These are phyloP conservation scores for Eleutherodactylus coqui DNA, from an alignment of 2,797 vertebrate species.

Conservation along the genomic window DNA sequence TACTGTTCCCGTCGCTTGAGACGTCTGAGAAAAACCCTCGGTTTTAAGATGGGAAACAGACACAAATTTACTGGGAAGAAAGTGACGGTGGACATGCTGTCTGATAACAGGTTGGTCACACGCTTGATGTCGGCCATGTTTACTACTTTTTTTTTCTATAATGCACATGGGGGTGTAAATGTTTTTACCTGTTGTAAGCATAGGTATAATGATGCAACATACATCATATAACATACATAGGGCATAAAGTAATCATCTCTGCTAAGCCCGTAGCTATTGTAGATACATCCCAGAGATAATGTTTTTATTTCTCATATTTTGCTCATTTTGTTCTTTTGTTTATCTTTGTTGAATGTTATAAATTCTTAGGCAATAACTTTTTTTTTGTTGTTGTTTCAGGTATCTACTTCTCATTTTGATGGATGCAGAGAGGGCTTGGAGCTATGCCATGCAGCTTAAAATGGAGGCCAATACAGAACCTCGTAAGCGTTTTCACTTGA, in stretches of 20 bases:
- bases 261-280: no score
- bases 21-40: conserved; percentile 92
- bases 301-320: neutral
- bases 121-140: neutral
- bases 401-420: conserved; percentile 94
- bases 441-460: conserved; percentile 98
- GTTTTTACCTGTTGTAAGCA: no score
- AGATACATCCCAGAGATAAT: no score
- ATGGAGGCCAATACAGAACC: conserved; percentile 98
- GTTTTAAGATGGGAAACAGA: conserved; percentile 97
- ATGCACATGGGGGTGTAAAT: no score
- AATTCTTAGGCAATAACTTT: neutral
- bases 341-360: neutral
- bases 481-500: conserved; percentile 94
- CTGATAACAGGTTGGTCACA: conserved; percentile 87
- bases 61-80: conserved; percentile 98
- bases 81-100: conserved; percentile 92
- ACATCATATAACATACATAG: no score
- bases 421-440: conserved; percentile 97
- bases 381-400: conserved; percentile 69
- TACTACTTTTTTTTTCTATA: no score
- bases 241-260: no score
- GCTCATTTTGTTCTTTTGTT: neutral
- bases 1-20: conserved; percentile 95
- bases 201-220: neutral